A percentile compares a stretch with the other conserved stretches of the same genome.
phyloP scores from a whole-genome alignment of 2,888 invertebrate species.

The Polylopha cassiicola region DNA sequence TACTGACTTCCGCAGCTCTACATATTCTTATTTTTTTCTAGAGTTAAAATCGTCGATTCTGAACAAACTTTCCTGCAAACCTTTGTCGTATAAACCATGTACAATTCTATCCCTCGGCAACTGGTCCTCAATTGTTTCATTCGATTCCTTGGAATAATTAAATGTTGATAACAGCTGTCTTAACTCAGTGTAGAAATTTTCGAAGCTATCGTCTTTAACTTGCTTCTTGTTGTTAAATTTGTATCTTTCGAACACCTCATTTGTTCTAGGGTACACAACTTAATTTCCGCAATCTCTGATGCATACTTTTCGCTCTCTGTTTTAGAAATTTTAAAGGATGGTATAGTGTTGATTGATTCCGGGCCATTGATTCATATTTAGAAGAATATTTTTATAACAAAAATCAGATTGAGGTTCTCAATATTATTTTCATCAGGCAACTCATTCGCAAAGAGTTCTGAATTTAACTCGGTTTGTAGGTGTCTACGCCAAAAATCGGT shows the following conservation, averaged over 20 bases:
- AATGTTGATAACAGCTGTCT: too few relatives aligned
- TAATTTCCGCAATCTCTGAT: background rate
- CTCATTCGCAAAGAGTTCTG: too few relatives aligned
- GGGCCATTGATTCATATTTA: too few relatives aligned
- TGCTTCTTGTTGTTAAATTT: background rate
- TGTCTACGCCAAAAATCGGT: too few relatives aligned
- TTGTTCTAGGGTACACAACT: background rate
- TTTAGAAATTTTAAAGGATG: conserved; percentile 1
- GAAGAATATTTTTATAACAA: too few relatives aligned
- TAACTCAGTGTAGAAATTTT: background rate
- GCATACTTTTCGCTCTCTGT: background rate
- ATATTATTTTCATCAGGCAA: too few relatives aligned
- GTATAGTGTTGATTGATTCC: conserved; percentile 4
- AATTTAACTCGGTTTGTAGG: too few relatives aligned
- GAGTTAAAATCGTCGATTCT: background rate
- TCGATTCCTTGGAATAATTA: too few relatives aligned
- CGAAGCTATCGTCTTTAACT: background rate
- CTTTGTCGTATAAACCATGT: too few relatives aligned
- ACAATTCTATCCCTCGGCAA: too few relatives aligned
- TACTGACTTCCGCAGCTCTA: background rate
- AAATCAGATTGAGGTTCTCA: conserved; percentile 11
- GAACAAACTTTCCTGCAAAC: too few relatives aligned
- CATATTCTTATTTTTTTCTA: background rate
- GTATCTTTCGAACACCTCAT: conserved; percentile 1
- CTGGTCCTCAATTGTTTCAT: too few relatives aligned